Base-by-base conservation (phyloP, 2,888 invertebrate genomes). In the Eupithecia vulgata region DNA sequence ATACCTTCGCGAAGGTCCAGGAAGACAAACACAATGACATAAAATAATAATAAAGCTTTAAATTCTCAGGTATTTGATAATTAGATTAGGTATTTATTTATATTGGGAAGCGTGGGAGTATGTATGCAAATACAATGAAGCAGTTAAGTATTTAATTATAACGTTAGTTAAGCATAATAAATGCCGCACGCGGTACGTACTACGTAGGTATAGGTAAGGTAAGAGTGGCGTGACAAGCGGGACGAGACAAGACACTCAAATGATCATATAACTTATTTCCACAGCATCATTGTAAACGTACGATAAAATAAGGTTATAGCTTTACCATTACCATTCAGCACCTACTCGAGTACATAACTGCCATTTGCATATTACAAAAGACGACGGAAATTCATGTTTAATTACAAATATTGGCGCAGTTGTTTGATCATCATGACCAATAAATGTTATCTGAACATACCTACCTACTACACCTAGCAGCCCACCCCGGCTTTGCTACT, bases 381-480 rank as follows among this genome's bases (percentile, higher is more conserved):
- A 61, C 30, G 68, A 61, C 45, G 69, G 34, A 62, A 69, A 69
- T 25, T n/a, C 61, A 61, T 34, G 57, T 12, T 30, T 30, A 25
- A 59, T 12, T 10, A 62, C 61, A 69, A 69, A 69, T 62, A 69
- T 30, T 69, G 62, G 45, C 61, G 34, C 61, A 57, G 61, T 45
- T 69, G 37, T 57, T 69, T 61, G 25, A 52, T 59, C 25, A 52
- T 59, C 25, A 37, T n/a, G 34, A 34, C 61, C 42, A 69, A 61
- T 62, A 61, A 57, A 30, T 34, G 10, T 34, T 34, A 61, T 61
- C 34, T 61, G 57, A 52, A 57, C 25, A 12, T 13, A 57, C 5
- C 13, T 25, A n/a, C n/a, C n/a, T 12, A 25, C 25, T 25, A 52
- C 12, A 42, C 15, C 15, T 42, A 17, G 42, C 42, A 13, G 42